A percentile compares a stretch with the other conserved stretches of the same genome.
These are phyloP conservation scores for Sitta europaea DNA, from an alignment of 2,113 vertebrate species.

Conservation along the genomic window DNA sequence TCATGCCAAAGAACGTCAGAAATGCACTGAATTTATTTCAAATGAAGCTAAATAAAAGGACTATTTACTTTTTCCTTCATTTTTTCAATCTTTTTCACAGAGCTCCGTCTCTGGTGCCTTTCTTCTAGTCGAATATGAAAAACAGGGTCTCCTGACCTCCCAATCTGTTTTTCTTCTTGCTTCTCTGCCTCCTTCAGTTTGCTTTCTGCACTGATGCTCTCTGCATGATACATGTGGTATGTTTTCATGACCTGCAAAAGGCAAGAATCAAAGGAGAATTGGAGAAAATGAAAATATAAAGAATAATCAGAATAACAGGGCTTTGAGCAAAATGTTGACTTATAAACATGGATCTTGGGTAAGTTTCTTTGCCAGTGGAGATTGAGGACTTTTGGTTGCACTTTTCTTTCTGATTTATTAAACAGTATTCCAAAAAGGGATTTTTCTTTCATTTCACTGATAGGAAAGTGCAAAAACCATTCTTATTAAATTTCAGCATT, in stretches of 20 bases:
- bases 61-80: conserved; percentile 96
- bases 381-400: background rate
- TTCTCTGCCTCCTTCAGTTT: conserved; percentile 98
- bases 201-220: conserved; percentile 94
- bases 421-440: background rate
- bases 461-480: background rate
- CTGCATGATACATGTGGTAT: conserved; percentile 98
- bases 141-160: conserved; percentile 85
- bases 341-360: background rate
- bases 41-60: background rate
- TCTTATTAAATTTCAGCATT: background rate
- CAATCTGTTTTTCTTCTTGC: conserved; percentile 95
- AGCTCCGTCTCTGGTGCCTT: conserved; percentile 89
- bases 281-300: background rate
- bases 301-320: background rate
- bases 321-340: background rate
- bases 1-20: background rate
- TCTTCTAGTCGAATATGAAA: conserved; percentile 93
- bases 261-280: background rate
- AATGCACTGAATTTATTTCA: background rate
- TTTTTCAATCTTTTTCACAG: conserved; percentile 99
- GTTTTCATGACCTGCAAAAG: conserved; percentile 95
- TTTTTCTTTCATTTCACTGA: background rate
- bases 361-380: background rate
- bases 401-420: background rate